Base-by-base conservation (phyloP, 2,113 vertebrate genomes). In the Lagopus muta region DNA sequence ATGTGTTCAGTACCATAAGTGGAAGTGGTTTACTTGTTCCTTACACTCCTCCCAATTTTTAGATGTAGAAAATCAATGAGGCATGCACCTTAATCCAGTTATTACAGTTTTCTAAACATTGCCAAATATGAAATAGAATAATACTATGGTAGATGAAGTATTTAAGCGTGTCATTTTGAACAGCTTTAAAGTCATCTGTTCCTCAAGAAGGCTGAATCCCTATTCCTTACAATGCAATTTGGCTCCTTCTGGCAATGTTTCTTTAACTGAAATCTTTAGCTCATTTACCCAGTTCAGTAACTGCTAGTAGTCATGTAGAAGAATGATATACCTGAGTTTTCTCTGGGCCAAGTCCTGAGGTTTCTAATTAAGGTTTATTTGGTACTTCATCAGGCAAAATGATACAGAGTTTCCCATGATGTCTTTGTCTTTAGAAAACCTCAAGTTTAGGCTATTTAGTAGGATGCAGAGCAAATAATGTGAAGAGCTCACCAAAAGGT, bases 211-310 rank as follows among this genome's bases (percentile, higher is more conserved):
- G 24, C 22, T 25, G 30, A 61, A 48, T 45, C 85, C 18, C 18
- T 71, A 66, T 17, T n/a, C 88, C 67, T 54, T 71, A 8, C 11
- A 67, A 42, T 77, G 32, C 5, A 21, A 1, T 80, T 84, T 76
- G 48, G 19, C 74, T 80, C 77, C 91, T 77, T 42, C 25, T 71
- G 34, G 38, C 65, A 77, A 1, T 58, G 25, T 50, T 88, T 61
- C 55, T 70, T 94, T 62, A 90, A 32, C n/a, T 67, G 66, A 86
- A 81, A 74, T 77, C 47, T 89, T 92, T 64, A 84, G 22, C 30
- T 84, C 76, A 30, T 88, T 91, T 82, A 90, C 58, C 10, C 76
- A 86, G 34, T 19, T 91, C 21, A 42, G 7, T 67, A 86, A 71
- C 19, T 82, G 13, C 28, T 50, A 89, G 65, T 15, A 88, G 40